These are phyloP conservation scores for Mya arenaria DNA, from an alignment of 1,140 invertebrate genomes.

Conservation along the genomic window DNA sequence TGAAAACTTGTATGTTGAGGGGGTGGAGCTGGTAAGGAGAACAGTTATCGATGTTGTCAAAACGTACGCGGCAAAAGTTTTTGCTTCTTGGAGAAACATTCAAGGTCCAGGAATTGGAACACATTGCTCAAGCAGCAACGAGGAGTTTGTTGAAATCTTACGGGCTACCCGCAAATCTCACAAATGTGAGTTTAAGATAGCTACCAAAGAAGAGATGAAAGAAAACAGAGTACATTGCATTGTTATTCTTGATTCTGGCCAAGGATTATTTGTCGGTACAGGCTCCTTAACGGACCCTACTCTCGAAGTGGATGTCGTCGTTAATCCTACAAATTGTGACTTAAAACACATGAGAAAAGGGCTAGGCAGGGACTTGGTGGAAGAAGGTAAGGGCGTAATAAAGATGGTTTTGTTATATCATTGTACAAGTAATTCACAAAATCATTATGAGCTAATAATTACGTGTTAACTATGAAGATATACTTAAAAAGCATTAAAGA, in stretches of 20 bases:
- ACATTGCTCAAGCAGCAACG: background rate
- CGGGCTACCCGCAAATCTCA: background rate
- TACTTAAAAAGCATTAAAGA: background rate
- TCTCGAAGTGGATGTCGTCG: conserved; percentile 59
- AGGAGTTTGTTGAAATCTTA: background rate
- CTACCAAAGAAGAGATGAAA: conserved; percentile 1
- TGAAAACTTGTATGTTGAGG: background rate
- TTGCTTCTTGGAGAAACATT: background rate
- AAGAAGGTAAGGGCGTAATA: conserved; percentile 35
- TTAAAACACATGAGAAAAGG: conserved; percentile 52
- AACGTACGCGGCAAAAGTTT: background rate
- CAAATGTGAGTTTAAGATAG: conserved; percentile 1
- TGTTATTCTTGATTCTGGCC: conserved; percentile 7
- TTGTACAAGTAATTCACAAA: background rate
- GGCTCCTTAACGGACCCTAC: background rate
- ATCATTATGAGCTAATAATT: background rate
- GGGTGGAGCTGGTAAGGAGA: background rate
- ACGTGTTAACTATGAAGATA: background rate
- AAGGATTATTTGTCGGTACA: conserved; percentile 16
- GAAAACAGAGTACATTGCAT: conserved; percentile 1
- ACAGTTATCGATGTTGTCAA: background rate
- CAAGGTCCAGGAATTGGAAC: conserved; percentile 11
- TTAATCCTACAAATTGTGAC: conserved; percentile 60
- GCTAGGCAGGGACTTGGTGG: conserved; percentile 28
- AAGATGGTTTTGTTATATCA: background rate